Evolutionary conservation across 2,888 invertebrate genomes (phyloP).

Genomic region (Ophioninae sp.): DNA sequence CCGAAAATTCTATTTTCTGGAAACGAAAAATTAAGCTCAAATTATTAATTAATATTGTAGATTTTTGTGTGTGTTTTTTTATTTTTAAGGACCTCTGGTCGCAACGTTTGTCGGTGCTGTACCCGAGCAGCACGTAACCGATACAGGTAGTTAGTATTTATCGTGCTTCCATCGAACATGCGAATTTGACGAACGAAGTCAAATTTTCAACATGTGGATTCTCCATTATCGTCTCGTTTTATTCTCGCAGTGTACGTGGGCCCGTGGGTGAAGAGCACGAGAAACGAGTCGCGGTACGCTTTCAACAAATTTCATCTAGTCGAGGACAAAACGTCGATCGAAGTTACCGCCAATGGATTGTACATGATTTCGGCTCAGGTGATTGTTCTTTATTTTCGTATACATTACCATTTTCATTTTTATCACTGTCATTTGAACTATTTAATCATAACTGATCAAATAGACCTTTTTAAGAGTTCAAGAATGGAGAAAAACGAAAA

Average conservation of each 20-base stretch:
- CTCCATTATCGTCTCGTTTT: slow-evolving; percentile 20
- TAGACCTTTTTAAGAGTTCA: too few species aligned
- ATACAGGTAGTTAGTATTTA: slow-evolving; percentile 73
- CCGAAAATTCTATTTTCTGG: background rate
- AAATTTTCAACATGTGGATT: background rate
- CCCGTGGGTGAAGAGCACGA: slow-evolving; percentile 75
- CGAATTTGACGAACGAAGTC: background rate
- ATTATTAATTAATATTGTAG: background rate
- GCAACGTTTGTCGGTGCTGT: slow-evolving; percentile 76
- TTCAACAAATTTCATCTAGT: slow-evolving; percentile 77
- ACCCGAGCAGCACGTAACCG: slow-evolving; percentile 75
- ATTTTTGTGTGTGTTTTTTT: background rate
- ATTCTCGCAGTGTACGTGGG: slow-evolving; percentile 72
- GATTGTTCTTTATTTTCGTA: slow-evolving; percentile 29
- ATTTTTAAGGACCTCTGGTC: slow-evolving; percentile 72
- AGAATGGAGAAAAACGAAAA: too few species aligned
- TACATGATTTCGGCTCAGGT: slow-evolving; percentile 79
- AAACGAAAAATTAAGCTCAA: background rate
- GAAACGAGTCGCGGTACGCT: slow-evolving; percentile 73
- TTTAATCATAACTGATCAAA: too few species aligned
- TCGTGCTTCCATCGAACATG: slow-evolving; percentile 24
- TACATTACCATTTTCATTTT: background rate
- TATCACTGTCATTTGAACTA: background rate
- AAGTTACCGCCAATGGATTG: slow-evolving; percentile 76
- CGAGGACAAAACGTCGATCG: slow-evolving; percentile 76